phyloP scores from a whole-genome alignment of 2,113 vertebrate genomes.

The Macrotus californicus region DNA sequence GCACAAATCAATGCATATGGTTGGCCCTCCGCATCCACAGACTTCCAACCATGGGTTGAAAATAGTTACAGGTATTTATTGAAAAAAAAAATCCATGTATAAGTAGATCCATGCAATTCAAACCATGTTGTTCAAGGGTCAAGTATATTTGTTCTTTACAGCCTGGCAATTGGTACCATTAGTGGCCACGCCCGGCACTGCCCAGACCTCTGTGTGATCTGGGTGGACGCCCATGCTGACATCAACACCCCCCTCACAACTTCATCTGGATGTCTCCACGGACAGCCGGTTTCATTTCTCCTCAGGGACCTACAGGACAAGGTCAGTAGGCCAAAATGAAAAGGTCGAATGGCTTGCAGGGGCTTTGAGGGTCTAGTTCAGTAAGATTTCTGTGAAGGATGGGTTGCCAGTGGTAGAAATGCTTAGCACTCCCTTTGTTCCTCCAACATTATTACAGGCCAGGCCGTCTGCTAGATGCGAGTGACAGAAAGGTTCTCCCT shows the following conservation, averaged over 20 bases:
- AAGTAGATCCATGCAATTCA: not conserved
- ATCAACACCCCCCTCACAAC: conserved; percentile 95
- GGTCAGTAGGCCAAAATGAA: conserved; percentile 77
- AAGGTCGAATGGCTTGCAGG: not conserved
- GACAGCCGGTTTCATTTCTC: conserved; percentile 94
- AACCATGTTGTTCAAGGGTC: not conserved
- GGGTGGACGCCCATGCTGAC: conserved; percentile 97
- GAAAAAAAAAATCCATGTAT: not conserved
- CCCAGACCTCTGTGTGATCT: conserved; percentile 93
- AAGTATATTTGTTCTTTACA: conserved; percentile 71
- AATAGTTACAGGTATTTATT: not conserved
- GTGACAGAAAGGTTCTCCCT: not conserved
- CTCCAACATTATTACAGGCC: not conserved
- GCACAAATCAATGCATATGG: too few species aligned
- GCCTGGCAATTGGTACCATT: conserved; percentile 93
- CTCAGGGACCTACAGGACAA: conserved; percentile 95
- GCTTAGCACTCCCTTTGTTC: not conserved
- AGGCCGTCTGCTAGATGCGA: not conserved
- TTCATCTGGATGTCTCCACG: conserved; percentile 92
- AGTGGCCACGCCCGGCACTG: conserved; percentile 89
- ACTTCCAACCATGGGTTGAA: not conserved
- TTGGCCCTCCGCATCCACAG: not conserved
- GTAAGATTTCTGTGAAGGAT: not conserved
- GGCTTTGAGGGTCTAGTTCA: not conserved
- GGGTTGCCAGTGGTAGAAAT: not conserved